These are phyloP conservation scores for Carabus problematicus DNA, from an alignment of 2,888 invertebrate genomes.

Conservation along the genomic window DNA sequence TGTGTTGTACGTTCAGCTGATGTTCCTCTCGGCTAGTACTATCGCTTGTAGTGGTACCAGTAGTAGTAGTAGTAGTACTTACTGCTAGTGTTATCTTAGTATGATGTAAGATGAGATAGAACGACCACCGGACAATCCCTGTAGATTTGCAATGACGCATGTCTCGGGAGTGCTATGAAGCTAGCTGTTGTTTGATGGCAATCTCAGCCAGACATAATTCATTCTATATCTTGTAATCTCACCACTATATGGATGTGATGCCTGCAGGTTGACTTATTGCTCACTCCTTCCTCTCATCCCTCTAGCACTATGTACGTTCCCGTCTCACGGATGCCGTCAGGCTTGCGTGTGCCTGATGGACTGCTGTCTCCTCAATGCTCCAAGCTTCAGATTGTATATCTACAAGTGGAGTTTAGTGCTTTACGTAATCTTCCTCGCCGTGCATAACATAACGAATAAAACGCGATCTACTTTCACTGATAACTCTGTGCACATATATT, in stretches of 20 bases:
- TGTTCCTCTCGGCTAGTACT: too few relatives aligned
- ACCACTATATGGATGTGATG: slow-evolving; percentile 15
- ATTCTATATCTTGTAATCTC: slow-evolving; percentile 31
- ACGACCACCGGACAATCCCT: not conserved
- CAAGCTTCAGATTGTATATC: too few relatives aligned
- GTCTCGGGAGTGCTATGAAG: slow-evolving; percentile 13
- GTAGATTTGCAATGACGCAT: slow-evolving; percentile 14
- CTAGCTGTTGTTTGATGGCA: slow-evolving; percentile 33
- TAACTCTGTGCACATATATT: too few relatives aligned
- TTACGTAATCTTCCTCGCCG: too few relatives aligned
- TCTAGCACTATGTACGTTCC: not conserved
- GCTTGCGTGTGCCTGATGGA: too few relatives aligned
- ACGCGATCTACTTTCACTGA: too few relatives aligned
- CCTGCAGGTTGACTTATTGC: slow-evolving; percentile 32
- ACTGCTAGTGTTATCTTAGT: not conserved
- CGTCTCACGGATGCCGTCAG: not conserved
- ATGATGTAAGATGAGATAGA: slow-evolving; percentile 16
- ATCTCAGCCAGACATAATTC: slow-evolving; percentile 32
- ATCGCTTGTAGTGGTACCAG: too few relatives aligned
- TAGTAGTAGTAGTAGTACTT: not conserved
- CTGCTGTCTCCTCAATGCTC: too few relatives aligned
- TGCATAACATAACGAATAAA: too few relatives aligned
- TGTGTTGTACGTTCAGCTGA: too few relatives aligned
- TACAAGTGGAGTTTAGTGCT: too few relatives aligned
- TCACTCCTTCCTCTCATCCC: slow-evolving; percentile 9